Evolutionary conservation across 1,140 invertebrate genomes (phyloP).

Genomic region (Copidosoma floridanum): DNA sequence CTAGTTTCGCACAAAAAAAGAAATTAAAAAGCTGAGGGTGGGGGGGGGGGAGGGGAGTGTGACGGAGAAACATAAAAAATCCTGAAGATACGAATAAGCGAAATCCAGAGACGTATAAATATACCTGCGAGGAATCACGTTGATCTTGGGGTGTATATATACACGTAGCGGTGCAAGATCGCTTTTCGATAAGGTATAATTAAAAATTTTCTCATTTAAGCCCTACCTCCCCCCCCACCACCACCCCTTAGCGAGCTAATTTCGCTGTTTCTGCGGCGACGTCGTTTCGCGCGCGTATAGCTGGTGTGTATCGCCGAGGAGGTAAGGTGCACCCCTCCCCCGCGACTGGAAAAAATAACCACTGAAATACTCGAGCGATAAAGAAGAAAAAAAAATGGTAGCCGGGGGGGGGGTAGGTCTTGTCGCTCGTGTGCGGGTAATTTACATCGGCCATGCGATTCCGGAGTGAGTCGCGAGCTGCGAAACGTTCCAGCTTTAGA

Average conservation of each 20-base stretch:
- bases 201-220: slow-evolving; percentile 59
- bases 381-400: slow-evolving; percentile 52
- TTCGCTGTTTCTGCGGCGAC: slow-evolving; percentile 39
- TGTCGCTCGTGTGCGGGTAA: slow-evolving; percentile 43
- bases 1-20: too few species aligned
- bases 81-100: not conserved
- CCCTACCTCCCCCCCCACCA: too few species aligned
- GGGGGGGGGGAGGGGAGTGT: not conserved
- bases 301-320: too few species aligned
- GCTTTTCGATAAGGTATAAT: slow-evolving; percentile 60
- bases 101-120: too few species aligned
- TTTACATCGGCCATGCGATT: slow-evolving; percentile 55
- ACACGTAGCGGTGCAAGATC: too few species aligned
- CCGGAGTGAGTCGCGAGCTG: slow-evolving; percentile 45
- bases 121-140: too few species aligned
- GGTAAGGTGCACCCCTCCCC: too few species aligned
- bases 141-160: too few species aligned
- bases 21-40: too few species aligned
- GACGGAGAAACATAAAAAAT: not conserved
- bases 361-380: slow-evolving; percentile 55
- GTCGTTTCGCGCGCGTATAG: slow-evolving; percentile 29
- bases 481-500: slow-evolving; percentile 49
- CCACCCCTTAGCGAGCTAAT: too few species aligned
- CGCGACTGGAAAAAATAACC: slow-evolving; percentile 54
- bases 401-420: slow-evolving; percentile 29